Percentiles rank a stretch among this genome's conserved stretches.
These are phyloP conservation scores for Gadus macrocephalus DNA, from an alignment of 2,113 vertebrate species.

Conservation along the genomic window DNA sequence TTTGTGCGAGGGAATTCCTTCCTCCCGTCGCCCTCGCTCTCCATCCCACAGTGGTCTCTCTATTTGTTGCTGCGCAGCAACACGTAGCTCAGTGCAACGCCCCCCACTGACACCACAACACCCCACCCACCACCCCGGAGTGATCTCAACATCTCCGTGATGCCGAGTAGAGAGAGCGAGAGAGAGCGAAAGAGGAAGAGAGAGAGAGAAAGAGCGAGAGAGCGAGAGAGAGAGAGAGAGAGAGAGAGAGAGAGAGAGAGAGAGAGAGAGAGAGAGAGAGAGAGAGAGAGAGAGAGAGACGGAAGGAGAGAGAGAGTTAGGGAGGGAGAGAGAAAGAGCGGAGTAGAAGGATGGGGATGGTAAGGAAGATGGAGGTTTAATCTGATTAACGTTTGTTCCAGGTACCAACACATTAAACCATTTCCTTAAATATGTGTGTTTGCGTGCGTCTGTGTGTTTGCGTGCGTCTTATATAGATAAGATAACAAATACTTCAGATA, in stretches of 20 bases:
- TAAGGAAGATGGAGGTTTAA: not conserved
- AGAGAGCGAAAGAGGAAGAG: not conserved
- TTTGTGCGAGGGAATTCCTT: constrained; percentile 62
- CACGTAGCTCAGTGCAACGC: constrained; percentile 16
- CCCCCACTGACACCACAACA: not conserved
- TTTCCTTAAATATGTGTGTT: too few relatives aligned
- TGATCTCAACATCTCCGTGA: not conserved
- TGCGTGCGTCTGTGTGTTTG: too few relatives aligned
- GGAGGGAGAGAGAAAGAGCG: not conserved
- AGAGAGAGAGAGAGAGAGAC: not conserved
- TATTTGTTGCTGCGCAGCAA: constrained; percentile 29
- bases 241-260: not conserved
- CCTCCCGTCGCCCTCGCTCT: not conserved
- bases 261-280: not conserved
- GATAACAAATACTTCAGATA: too few relatives aligned
- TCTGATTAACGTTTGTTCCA: not conserved
- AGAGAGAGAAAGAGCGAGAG: not conserved
- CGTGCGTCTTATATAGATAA: too few relatives aligned
- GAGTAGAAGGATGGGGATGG: not conserved
- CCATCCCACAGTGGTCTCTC: not conserved
- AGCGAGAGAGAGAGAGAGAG: not conserved
- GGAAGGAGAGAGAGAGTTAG: not conserved
- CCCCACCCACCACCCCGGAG: not conserved
- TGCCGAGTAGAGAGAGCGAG: not conserved
- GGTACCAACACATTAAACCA: too few relatives aligned